Conservation (phyloP, 2,113 vertebrate genomes). For the Scolopax mira region DNA sequence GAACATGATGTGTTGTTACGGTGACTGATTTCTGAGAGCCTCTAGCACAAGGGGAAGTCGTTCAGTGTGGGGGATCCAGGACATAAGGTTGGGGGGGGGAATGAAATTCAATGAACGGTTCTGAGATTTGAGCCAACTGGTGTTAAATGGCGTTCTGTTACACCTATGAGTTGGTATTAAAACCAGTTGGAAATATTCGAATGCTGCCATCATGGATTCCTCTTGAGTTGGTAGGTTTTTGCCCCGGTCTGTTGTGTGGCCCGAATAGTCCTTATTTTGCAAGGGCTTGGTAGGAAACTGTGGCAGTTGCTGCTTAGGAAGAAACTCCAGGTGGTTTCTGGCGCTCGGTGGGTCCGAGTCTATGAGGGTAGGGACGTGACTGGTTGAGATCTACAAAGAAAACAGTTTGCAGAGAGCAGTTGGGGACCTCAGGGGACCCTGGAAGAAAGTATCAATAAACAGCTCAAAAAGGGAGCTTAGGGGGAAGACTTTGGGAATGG, state of each 20-base stretch:
- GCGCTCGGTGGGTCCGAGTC: fast-evolving
- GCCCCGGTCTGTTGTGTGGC: background rate
- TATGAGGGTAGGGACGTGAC: fast-evolving
- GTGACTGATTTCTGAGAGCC: background rate
- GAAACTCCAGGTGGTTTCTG: background rate
- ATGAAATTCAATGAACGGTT: background rate
- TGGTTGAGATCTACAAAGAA: background rate
- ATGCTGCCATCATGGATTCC: background rate
- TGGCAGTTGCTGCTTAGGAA: fast-evolving
- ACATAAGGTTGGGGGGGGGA: fast-evolving
- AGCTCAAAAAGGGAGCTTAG: background rate
- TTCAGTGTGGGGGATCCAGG: background rate
- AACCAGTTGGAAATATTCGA: background rate
- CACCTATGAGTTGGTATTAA: background rate
- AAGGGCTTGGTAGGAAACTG: background rate
- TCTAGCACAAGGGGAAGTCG: background rate
- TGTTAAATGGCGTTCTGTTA: background rate
- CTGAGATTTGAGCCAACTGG: background rate
- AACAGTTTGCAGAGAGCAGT: background rate
- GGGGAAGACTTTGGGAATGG: background rate
- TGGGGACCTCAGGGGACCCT: background rate
- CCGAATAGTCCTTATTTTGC: background rate
- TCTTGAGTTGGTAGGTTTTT: background rate
- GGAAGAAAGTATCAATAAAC: background rate
- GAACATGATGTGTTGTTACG: fast-evolving